Conservation (phyloP, 2,797 vertebrate genomes). For the Iguana delicatissima region DNA sequence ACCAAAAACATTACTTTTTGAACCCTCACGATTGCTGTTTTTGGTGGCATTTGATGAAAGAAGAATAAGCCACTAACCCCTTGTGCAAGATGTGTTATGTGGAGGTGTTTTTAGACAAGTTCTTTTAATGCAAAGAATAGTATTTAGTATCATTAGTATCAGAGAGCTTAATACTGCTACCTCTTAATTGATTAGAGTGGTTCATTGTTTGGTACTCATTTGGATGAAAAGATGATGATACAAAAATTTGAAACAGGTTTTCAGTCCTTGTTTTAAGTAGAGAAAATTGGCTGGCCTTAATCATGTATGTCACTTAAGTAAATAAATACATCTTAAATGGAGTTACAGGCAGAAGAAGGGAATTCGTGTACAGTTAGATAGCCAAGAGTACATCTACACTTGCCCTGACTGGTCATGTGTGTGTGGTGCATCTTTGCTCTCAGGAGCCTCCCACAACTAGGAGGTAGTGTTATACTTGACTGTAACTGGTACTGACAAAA, state of each 20-base stretch:
- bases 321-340: background rate
- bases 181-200: background rate
- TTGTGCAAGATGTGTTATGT: background rate
- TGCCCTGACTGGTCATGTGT: too few species aligned
- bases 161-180: background rate
- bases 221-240: background rate
- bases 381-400: too few species aligned
- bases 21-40: background rate
- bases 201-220: background rate
- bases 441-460: too few species aligned
- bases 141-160: background rate
- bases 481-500: too few species aligned
- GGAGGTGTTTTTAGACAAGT: accelerated
- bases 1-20: slow-evolving; percentile 2
- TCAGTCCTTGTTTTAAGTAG: background rate
- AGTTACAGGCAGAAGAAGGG: too few species aligned
- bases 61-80: background rate
- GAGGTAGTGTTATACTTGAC: too few species aligned
- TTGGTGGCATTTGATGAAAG: background rate
- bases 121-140: background rate
- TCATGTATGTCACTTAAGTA: background rate
- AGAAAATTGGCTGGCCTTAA: background rate
- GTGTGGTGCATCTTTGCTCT: too few species aligned
- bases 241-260: background rate
- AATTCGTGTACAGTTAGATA: too few species aligned